These are phyloP conservation scores for Phocoena sinus DNA, from an alignment of 2,113 vertebrate genomes.

Conservation along the genomic window DNA sequence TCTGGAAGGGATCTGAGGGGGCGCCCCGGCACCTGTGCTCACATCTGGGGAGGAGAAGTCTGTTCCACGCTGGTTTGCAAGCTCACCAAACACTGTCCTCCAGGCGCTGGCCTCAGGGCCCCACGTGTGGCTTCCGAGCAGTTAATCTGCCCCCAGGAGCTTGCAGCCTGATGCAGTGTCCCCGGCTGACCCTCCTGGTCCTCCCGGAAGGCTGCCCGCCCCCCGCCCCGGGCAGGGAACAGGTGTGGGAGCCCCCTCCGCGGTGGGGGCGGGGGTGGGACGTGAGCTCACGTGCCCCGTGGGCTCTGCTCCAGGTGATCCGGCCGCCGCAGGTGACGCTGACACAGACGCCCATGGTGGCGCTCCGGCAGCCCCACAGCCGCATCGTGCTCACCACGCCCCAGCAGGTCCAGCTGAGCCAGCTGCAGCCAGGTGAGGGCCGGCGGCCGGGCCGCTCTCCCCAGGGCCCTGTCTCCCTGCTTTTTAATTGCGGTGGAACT, in stretches of 20 bases:
- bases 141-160: accelerated
- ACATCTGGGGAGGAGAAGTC: accelerated
- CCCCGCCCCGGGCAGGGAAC: not conserved
- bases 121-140: accelerated
- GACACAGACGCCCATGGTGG: slow-evolving; percentile 91
- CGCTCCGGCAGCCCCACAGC: slow-evolving; percentile 89
- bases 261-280: no score
- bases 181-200: not conserved
- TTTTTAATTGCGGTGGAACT: no score
- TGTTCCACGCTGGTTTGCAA: accelerated
- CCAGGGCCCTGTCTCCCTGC: no score
- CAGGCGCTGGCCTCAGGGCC: not conserved
- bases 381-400: slow-evolving; percentile 90
- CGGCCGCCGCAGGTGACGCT: slow-evolving; percentile 92
- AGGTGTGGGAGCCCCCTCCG: accelerated
- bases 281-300: not conserved
- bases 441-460: no score
- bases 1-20: not conserved
- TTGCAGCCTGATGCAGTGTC: accelerated
- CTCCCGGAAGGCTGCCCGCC: accelerated
- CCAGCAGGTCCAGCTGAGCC: slow-evolving; percentile 89
- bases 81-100: no score
- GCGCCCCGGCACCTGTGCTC: not conserved
- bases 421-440: slow-evolving; percentile 88
- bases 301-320: slow-evolving; percentile 80